phyloP scores from a whole-genome alignment of 2,888 invertebrate genomes.

The Drosophila algonquin region DNA sequence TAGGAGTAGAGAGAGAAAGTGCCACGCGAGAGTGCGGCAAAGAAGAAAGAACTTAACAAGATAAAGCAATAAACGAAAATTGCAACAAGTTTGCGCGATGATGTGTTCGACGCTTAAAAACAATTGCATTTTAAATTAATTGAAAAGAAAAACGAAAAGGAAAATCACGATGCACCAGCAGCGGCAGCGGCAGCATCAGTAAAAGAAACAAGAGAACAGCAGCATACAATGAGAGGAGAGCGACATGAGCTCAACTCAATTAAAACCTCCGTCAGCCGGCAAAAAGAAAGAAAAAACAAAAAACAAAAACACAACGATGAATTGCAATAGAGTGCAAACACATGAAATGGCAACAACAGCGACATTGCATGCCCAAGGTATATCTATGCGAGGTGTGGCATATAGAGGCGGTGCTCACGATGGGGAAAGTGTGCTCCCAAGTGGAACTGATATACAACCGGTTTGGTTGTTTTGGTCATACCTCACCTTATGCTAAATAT shows the following conservation, averaged over 20 bases:
- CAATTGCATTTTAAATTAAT: constrained; percentile 70
- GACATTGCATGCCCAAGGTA: not conserved
- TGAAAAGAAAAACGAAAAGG: constrained; percentile 59
- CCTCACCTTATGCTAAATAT: not conserved
- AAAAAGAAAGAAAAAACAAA: constrained; percentile 31
- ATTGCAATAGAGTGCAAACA: constrained; percentile 40
- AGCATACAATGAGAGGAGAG: constrained; percentile 14
- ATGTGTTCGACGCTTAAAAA: constrained; percentile 49
- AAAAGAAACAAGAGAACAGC: not conserved
- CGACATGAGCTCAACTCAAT: constrained; percentile 64
- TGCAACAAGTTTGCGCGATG: constrained; percentile 67
- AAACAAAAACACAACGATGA: constrained; percentile 23
- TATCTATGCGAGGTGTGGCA: not conserved
- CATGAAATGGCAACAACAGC: constrained; percentile 32
- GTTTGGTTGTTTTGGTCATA: not conserved
- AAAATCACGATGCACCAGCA: constrained; percentile 42
- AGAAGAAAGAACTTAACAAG: constrained; percentile 49
- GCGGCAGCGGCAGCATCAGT: constrained; percentile 15
- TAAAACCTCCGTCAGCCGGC: constrained; percentile 59
- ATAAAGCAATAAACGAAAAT: constrained; percentile 74
- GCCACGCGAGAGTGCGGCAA: constrained; percentile 3
- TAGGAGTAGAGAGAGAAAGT: not conserved
- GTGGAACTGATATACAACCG: not conserved
- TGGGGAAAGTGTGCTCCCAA: not conserved
- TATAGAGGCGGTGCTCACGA: not conserved